Base-by-base conservation (phyloP, 2,113 vertebrate genomes). In the Mesoclemmys tuberculata region DNA sequence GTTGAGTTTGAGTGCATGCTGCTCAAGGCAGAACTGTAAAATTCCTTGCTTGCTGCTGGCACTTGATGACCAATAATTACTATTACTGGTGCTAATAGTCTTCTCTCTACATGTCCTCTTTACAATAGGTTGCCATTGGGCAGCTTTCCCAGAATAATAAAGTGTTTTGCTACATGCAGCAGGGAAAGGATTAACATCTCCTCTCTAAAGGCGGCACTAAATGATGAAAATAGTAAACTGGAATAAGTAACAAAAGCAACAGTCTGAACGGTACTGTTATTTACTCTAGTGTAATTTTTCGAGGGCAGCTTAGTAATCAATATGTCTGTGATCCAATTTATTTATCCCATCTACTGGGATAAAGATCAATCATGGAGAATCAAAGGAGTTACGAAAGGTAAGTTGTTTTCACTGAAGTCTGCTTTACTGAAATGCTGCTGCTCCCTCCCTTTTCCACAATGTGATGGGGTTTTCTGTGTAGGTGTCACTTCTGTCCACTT, bases 281-380 rank as follows among this genome's bases (percentile, higher is more conserved):
- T 90, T 80, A 41, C 79, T 26, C 35, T 55, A 79, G 54, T 87
- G 14, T 49, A 19, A 4, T 86, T 83, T 61, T 86, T 80, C 6
- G 2, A 58, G 19, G 31, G 90, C 80, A 31, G 3, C n/a, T 90
- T 83, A 64, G 10, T 87, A 82, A 94, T 88, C 64, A 51, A 35
- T 90, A 21, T 10, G 16, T 54, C 44, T 46, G 38, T 78, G 74
- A 92, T 82, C 44, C 56, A 46, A 51, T 93, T 89, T 89, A 75
- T 79, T 89, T 93, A 82, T 8, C 16, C 22, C 4, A 14, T 91
- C 75, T 88, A 12, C 49, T 90, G 84, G 27, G 29, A 82, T 85
- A 64, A 92, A 31, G 41, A 54, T 84, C 55, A 84, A n/a, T 92
- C 22, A 2, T 61, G 41, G 81, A 84, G 83, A 58, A 90, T 58